phyloP scores from a whole-genome alignment of 2,888 invertebrate species.

The Calliphora vomitoria region DNA sequence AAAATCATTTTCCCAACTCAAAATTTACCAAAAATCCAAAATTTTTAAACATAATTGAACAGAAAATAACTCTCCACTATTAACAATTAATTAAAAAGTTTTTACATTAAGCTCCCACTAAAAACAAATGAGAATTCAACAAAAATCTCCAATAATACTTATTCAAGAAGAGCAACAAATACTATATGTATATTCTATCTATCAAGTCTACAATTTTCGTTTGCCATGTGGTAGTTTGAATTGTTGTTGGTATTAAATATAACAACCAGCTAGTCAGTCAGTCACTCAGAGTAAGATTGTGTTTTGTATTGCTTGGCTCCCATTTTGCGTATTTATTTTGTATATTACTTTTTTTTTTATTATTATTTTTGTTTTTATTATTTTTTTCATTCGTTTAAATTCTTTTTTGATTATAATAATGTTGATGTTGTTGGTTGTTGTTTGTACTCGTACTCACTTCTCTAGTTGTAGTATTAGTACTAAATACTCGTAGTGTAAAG shows the following conservation, averaged over 20 bases:
- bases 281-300: conserved; percentile 50
- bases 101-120: conserved; percentile 19
- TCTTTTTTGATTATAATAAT: conserved; percentile 55
- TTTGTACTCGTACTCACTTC: background rate
- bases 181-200: conserved; percentile 5
- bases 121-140: conserved; percentile 17
- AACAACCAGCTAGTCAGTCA: conserved; percentile 26
- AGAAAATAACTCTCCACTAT: background rate
- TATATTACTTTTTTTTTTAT: conserved; percentile 46
- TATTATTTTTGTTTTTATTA: conserved; percentile 38
- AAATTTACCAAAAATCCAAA: too few relatives aligned
- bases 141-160: conserved; percentile 13
- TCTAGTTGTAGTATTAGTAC: conserved; percentile 31
- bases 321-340: conserved; percentile 61
- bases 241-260: conserved; percentile 51
- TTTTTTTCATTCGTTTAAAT: conserved; percentile 40
- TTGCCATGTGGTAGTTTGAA: conserved; percentile 62
- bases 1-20: too few relatives aligned
- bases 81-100: conserved; percentile 13
- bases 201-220: conserved; percentile 58
- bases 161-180: conserved; percentile 8
- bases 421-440: conserved; percentile 32
- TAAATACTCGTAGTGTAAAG: background rate
- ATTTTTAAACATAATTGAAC: background rate
- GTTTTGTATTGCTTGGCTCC: conserved; percentile 62